These are phyloP conservation scores for Clamator glandarius DNA, from an alignment of 2,797 vertebrate species.

Conservation along the genomic window DNA sequence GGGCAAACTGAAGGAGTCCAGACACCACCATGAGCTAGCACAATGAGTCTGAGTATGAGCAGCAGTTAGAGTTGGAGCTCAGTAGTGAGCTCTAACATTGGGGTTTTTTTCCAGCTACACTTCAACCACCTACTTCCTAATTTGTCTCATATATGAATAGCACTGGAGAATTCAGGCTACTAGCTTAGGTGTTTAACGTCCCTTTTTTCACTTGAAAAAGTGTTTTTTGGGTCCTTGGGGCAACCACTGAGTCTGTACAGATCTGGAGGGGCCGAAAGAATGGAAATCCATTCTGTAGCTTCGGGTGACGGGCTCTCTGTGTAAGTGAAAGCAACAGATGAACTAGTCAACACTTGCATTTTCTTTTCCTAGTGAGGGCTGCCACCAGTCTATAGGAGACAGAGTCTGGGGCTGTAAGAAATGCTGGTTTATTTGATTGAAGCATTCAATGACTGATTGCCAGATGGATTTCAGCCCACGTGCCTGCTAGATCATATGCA, in stretches of 20 bases:
- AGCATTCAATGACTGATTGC: neutral
- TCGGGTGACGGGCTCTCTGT: neutral
- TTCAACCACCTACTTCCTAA: neutral
- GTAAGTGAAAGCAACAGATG: neutral
- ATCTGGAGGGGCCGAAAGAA: neutral
- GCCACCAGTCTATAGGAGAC: neutral
- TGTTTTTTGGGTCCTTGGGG: neutral
- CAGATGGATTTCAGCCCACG: neutral
- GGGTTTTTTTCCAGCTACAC: neutral
- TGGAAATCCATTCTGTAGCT: neutral
- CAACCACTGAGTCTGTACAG: neutral
- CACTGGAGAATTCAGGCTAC: neutral
- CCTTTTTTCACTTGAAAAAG: neutral
- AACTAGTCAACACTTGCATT: neutral
- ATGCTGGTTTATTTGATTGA: neutral
- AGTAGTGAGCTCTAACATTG: neutral
- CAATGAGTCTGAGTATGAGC: neutral
- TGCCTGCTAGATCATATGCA: neutral
- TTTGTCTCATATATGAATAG: neutral
- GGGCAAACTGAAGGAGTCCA: neutral
- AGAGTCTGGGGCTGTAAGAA: neutral
- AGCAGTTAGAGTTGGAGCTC: too few relatives aligned
- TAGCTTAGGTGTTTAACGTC: neutral
- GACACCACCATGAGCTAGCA: neutral
- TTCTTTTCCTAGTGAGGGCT: neutral